Base-by-base conservation (phyloP, 2,888 invertebrate genomes). In the Neria commutata region DNA sequence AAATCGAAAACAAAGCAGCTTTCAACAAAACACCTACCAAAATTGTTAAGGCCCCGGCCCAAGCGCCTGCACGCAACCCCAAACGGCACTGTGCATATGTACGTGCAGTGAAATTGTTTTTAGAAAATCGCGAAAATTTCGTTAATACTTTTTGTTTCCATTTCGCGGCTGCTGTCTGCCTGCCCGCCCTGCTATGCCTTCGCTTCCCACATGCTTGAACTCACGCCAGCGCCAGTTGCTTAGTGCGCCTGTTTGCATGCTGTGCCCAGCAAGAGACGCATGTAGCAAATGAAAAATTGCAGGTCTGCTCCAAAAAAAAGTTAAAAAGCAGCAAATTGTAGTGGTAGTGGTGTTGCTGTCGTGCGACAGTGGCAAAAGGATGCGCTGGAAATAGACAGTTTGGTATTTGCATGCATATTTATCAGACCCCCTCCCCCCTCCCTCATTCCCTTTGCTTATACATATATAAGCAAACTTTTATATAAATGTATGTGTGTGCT, bases 121-220 rank as follows among this genome's bases (percentile, higher is more conserved):
- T 75, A 75, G 74, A 74, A 75, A 75, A 71, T 74, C 69, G 71
- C 71, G 74, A 69, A 74, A 68, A 67, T 67, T 69, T 73, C 75
- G 67, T 74, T 61, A 65, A 68, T n/a, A 61, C 64, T 65, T 61
- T 62, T 61, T 49, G 19, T 11, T 29, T 11, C 6, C 14, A 42
- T 42, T 37, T 37, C 21, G 37, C n/a, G 4, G 37, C n/a, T 37
- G 37, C n/a, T 37, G 37, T 37, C n/a, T 29, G 29, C 11, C 11
- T 29, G 29, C 11, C 29, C 11, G 29, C 29, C 5, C 11, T 29
- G 5, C 11, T 29, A 5, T 29, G 11, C 11, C 11, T 29, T 29
- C 11, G 6, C 11, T 29, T 29, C 6, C 14, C 37, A 29, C 5
- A 29, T 11, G 29, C 11, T n/a, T n/a, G n/a, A n/a, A n/a, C n/a